Conservation (phyloP, 35 echinoderm and acorn worm genomes). For the Apostichopus parvimensis region DNA sequence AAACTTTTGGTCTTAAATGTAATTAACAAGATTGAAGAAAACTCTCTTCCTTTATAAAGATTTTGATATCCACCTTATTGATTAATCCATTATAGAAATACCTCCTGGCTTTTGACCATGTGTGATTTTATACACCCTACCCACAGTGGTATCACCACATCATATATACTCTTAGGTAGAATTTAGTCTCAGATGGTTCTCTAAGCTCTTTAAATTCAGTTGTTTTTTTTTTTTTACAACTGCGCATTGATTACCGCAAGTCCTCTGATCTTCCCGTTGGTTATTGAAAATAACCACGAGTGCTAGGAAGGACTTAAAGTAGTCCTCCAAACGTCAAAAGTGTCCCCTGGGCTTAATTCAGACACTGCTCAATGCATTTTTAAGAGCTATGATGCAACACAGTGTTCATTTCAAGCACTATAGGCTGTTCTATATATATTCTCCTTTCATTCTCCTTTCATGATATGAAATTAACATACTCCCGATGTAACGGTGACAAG, state of each 20-base stretch:
- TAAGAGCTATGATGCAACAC: conserved; percentile 26
- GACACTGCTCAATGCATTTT: background rate
- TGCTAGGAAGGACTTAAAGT: background rate
- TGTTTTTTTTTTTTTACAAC: background rate
- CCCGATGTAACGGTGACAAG: conserved; percentile 1
- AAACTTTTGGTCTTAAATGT: no score
- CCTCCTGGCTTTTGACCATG: no score
- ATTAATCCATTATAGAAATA: no score
- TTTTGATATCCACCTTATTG: no score
- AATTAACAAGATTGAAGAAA: no score
- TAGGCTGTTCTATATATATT: background rate
- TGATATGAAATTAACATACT: conserved; percentile 36
- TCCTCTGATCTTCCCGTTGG: conserved; percentile 5
- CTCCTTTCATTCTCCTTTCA: background rate
- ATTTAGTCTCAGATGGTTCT: no score
- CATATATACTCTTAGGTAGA: no score
- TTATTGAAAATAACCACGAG: background rate
- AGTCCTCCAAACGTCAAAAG: background rate
- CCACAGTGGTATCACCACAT: no score
- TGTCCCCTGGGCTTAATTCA: conserved; percentile 9
- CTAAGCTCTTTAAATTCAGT: no score
- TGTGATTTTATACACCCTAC: no score
- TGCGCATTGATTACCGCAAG: background rate
- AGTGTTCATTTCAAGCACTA: conserved; percentile 25
- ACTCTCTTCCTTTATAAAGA: no score